These are phyloP conservation scores for Nothobranchius kuhntae DNA, from an alignment of 2,113 vertebrate genomes.

Conservation along the genomic window DNA sequence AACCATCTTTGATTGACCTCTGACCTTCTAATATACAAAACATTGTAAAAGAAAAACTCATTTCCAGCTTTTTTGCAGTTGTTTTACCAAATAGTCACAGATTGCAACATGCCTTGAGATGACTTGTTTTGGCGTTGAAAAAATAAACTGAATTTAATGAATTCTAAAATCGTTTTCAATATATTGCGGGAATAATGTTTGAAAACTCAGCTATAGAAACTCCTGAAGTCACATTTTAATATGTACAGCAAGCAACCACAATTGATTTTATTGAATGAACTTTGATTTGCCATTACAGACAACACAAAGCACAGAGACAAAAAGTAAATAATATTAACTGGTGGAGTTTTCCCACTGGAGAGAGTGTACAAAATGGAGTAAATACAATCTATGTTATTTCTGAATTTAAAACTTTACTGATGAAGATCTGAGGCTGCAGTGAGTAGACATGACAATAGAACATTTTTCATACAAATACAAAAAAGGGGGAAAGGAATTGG, in stretches of 20 bases:
- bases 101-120: no score
- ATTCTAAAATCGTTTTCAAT: no score
- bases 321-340: constrained; percentile 39
- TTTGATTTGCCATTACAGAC: constrained; percentile 44
- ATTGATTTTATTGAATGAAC: constrained; percentile 66
- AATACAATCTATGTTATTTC: constrained; percentile 22
- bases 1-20: no score
- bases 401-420: constrained; percentile 35
- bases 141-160: no score
- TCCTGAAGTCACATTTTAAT: constrained; percentile 37
- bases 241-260: constrained; percentile 67
- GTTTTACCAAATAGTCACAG: no score
- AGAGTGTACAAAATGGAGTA: constrained; percentile 54
- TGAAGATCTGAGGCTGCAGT: constrained; percentile 23
- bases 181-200: neutral
- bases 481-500: constrained; percentile 56
- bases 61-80: no score
- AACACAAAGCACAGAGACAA: constrained; percentile 44
- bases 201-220: neutral
- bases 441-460: constrained; percentile 44
- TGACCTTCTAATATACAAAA: no score
- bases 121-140: no score
- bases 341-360: constrained; percentile 35
- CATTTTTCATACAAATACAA: constrained; percentile 69
- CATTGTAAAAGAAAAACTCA: no score